phyloP scores from a whole-genome alignment of 2,797 vertebrate genomes.

The Tapera naevia region DNA sequence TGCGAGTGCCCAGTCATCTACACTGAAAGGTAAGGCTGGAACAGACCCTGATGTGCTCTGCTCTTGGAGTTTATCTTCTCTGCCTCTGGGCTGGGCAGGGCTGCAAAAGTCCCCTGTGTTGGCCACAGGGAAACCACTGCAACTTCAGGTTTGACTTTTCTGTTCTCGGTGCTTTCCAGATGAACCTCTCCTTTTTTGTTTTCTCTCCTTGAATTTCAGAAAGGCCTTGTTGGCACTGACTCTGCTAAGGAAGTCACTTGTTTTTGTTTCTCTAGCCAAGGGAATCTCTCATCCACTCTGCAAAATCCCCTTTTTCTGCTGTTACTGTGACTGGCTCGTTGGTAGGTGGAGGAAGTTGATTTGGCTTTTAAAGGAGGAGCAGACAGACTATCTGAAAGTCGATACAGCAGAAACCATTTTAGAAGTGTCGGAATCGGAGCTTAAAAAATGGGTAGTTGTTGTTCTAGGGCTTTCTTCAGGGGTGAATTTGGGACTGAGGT shows the following conservation, averaged over 20 bases:
- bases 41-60: neutral
- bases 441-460: neutral
- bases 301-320: neutral
- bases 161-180: neutral
- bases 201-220: neutral
- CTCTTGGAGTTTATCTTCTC: neutral
- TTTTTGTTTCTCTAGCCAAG: neutral
- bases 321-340: neutral
- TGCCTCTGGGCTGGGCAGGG: neutral
- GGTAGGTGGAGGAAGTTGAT: neutral
- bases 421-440: neutral
- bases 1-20: fast-evolving
- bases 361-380: neutral
- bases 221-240: neutral
- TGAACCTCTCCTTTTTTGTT: neutral
- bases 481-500: neutral
- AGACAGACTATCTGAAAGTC: neutral
- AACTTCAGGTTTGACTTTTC: neutral
- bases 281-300: neutral
- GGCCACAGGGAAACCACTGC: neutral
- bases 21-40: conserved; percentile 3
- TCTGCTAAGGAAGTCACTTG: neutral
- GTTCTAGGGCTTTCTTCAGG: neutral
- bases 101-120: neutral
- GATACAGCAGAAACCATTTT: neutral